Evolutionary conservation across 2,113 vertebrate genomes (phyloP).

Genomic region (Gallinago jamesoni): DNA sequence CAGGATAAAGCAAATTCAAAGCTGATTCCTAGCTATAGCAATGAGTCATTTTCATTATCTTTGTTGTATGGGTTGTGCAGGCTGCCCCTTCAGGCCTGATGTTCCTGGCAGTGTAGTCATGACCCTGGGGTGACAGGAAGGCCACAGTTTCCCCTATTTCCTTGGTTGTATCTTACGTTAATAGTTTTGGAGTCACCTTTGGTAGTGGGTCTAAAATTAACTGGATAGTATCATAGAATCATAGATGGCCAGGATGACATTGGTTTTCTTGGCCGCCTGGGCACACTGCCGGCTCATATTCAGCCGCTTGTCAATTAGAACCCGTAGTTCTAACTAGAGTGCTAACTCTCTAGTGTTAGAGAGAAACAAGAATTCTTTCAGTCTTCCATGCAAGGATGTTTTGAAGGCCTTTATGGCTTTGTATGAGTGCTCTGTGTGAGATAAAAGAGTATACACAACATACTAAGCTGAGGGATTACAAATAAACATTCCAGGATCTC

Average conservation of each 20-base stretch:
- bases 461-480: not conserved
- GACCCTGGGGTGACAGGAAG: not conserved
- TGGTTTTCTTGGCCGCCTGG: too few relatives aligned
- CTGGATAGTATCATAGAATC: too few relatives aligned
- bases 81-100: not conserved
- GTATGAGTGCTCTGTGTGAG: not conserved
- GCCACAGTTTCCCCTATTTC: not conserved
- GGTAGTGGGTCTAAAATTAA: not conserved
- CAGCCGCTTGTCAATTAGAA: too few relatives aligned
- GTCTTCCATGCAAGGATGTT: not conserved
- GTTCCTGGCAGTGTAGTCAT: not conserved
- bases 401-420: not conserved
- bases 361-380: not conserved
- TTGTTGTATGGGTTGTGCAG: not conserved
- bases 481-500: not conserved
- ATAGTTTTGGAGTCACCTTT: not conserved
- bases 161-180: not conserved
- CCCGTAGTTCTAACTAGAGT: too few relatives aligned
- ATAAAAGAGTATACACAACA: not conserved
- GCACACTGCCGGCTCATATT: too few relatives aligned
- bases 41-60: not conserved
- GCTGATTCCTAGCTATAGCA: not conserved
- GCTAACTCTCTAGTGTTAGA: not conserved
- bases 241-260: too few relatives aligned
- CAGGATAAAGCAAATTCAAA: not conserved